Evolutionary conservation across 2,113 vertebrate species (phyloP).

Genomic region (Tonatia bakeri): DNA sequence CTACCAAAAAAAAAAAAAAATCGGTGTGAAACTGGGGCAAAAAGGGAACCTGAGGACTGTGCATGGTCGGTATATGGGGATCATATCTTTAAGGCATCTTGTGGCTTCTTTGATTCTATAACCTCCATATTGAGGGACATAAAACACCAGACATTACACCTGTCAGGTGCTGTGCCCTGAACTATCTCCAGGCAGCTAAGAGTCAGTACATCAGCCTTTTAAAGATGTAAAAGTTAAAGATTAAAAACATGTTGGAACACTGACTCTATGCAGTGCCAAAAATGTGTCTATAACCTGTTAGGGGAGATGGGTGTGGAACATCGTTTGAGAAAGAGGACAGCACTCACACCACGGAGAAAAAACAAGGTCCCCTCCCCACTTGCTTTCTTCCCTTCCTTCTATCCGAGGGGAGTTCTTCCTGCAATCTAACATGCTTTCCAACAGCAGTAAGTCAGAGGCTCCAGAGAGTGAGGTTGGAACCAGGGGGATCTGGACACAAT

Average conservation of each 20-base stretch:
- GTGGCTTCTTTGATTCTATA: slow-evolving; percentile 13
- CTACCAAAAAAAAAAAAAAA: neutral
- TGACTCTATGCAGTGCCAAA: slow-evolving; percentile 88
- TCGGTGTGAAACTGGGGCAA: neutral
- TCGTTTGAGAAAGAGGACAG: slow-evolving; percentile 74
- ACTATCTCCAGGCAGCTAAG: slow-evolving; percentile 80
- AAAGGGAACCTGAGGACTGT: neutral
- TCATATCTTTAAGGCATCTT: slow-evolving; percentile 39
- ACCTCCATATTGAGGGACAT: slow-evolving; percentile 29
- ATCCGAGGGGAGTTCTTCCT: neutral
- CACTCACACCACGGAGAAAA: slow-evolving; percentile 40
- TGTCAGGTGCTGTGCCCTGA: slow-evolving; percentile 58
- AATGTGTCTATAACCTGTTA: slow-evolving; percentile 85
- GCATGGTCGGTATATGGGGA: neutral
- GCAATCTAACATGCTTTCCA: neutral
- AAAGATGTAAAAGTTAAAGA: slow-evolving; percentile 81
- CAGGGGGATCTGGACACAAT: neutral
- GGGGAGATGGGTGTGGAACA: slow-evolving; percentile 79
- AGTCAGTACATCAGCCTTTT: slow-evolving; percentile 84
- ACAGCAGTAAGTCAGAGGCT: fast-evolving
- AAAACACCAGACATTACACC: slow-evolving; percentile 62
- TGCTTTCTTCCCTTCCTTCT: slow-evolving; percentile 14
- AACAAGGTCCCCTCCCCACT: slow-evolving; percentile 21
- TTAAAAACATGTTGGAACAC: slow-evolving; percentile 88
- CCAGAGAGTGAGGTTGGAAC: neutral